Evolutionary conservation across 2,797 vertebrate genomes (phyloP).

Genomic region (Furcifer pardalis): DNA sequence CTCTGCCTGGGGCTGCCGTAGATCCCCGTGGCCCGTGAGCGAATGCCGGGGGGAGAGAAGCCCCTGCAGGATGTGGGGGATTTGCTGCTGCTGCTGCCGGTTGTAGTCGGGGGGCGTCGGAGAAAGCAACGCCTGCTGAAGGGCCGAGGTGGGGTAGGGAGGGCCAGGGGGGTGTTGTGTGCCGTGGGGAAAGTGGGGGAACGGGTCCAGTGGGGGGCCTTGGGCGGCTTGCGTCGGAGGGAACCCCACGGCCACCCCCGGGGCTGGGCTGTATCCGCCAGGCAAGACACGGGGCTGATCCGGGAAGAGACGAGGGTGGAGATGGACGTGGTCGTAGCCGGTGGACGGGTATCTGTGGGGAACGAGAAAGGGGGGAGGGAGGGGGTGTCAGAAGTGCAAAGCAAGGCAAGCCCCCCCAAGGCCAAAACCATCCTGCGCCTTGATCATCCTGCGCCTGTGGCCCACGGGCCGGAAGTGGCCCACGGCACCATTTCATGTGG

Average conservation of each 20-base stretch:
- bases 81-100: conserved; percentile 92
- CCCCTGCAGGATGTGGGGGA: conserved; percentile 94
- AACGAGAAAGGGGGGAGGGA: conserved; percentile 48
- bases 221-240: conserved; percentile 86
- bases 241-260: conserved; percentile 79
- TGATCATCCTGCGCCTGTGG: too few species aligned
- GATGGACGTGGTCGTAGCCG: conserved; percentile 91
- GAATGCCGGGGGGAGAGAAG: conserved; percentile 97
- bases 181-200: conserved; percentile 77
- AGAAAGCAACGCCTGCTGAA: conserved; percentile 96
- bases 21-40: conserved; percentile 91
- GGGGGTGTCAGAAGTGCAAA: not conserved
- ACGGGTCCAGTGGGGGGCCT: conserved; percentile 89
- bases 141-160: conserved; percentile 87
- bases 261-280: conserved; percentile 74
- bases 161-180: conserved; percentile 70
- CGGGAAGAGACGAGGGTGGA: conserved; percentile 89
- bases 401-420: not conserved
- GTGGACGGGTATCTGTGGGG: conserved; percentile 86
- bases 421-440: too few species aligned
- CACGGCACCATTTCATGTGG: too few species aligned
- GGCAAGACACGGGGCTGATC: conserved; percentile 77
- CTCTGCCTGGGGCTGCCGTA: conserved; percentile 89
- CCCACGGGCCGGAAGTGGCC: too few species aligned
- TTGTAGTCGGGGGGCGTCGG: conserved; percentile 92